Conservation (phyloP, 1,140 invertebrate species). For the Drosophila pseudoananassae region DNA sequence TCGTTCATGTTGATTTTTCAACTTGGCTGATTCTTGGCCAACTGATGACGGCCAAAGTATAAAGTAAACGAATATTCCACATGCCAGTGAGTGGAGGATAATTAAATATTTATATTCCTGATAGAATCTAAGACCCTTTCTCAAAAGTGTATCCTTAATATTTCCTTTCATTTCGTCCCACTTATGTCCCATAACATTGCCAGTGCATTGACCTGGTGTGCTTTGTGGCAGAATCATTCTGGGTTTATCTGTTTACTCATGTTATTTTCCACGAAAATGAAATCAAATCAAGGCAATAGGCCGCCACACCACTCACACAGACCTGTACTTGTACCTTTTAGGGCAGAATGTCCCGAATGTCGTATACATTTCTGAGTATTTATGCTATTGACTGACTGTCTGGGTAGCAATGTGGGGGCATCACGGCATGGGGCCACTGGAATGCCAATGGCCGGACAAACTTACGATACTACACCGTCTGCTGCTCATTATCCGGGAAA, state of each 20-base stretch:
- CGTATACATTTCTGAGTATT: slow-evolving; percentile 19
- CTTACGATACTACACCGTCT: slow-evolving; percentile 22
- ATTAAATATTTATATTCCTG: slow-evolving; percentile 30
- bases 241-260: slow-evolving; percentile 29
- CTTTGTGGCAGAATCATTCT: slow-evolving; percentile 11
- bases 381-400: slow-evolving; percentile 71
- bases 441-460: slow-evolving; percentile 31
- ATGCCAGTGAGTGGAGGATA: slow-evolving; percentile 15
- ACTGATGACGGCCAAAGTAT: slow-evolving; percentile 33
- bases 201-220: slow-evolving; percentile 18
- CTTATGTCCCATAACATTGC: background rate
- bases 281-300: slow-evolving; percentile 54
- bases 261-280: slow-evolving; percentile 13
- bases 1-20: slow-evolving; percentile 55
- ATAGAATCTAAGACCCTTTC: slow-evolving; percentile 6
- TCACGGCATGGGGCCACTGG: slow-evolving; percentile 14
- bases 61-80: slow-evolving; percentile 42
- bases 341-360: slow-evolving; percentile 15
- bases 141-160: slow-evolving; percentile 2
- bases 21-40: slow-evolving; percentile 50
- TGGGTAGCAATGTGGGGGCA: slow-evolving; percentile 37
- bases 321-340: slow-evolving; percentile 44
- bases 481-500: slow-evolving; percentile 38
- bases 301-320: slow-evolving; percentile 20
- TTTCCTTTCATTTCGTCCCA: background rate